Evolutionary conservation across 2,888 invertebrate genomes (phyloP).

Genomic region (Venusia cambrica): DNA sequence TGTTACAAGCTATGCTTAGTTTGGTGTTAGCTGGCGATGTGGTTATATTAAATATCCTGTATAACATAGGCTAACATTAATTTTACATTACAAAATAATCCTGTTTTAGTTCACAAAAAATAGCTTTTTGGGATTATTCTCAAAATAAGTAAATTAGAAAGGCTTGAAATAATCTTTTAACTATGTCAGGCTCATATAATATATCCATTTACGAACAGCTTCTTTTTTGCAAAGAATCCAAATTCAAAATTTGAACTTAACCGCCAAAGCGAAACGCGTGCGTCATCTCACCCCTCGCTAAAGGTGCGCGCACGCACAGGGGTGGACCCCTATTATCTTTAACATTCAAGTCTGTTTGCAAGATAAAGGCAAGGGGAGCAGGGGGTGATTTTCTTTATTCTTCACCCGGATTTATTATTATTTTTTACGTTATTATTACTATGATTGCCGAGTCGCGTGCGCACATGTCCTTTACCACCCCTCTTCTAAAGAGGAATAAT

Average conservation of each 20-base stretch:
- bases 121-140: no score
- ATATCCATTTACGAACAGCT: no score
- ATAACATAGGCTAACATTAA: no score
- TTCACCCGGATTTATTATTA: constrained; percentile 81
- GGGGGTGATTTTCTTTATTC: constrained; percentile 80
- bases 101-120: no score
- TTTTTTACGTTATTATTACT: constrained; percentile 81
- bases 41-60: no score
- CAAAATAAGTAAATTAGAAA: no score
- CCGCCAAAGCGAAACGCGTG: constrained; percentile 60
- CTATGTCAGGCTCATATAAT: no score
- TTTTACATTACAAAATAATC: no score
- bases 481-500: constrained; percentile 61
- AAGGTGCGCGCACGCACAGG: constrained; percentile 68
- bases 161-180: no score
- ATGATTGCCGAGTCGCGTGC: constrained; percentile 74
- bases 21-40: no score
- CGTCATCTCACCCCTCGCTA: constrained; percentile 52
- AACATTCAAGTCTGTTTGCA: constrained; percentile 79
- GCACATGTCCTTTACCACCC: constrained; percentile 71
- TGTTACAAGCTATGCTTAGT: no score
- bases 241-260: constrained; percentile 65
- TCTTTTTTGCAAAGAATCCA: constrained; percentile 37
- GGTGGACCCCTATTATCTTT: constrained; percentile 76
- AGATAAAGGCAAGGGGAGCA: constrained; percentile 78